A percentile compares a stretch with the other conserved stretches of the same genome.
These are phyloP conservation scores for Aspiorhynchus laticeps DNA, from an alignment of 2,113 vertebrate species.

Conservation along the genomic window DNA sequence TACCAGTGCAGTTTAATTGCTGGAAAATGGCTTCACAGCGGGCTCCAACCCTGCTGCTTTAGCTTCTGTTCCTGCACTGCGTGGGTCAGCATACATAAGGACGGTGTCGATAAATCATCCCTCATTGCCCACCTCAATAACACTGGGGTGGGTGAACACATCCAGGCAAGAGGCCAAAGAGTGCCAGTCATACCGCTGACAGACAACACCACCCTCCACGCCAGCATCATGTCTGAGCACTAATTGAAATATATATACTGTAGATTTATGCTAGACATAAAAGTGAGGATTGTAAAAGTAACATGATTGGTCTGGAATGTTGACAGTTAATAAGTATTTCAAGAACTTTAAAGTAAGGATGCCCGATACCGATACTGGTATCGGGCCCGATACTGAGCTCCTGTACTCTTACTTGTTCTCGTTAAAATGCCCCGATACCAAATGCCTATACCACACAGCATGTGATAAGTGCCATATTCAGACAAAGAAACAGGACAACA, in stretches of 20 bases:
- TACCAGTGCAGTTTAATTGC: slow-evolving; percentile 52
- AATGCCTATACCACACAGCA: too few relatives aligned
- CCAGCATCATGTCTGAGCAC: slow-evolving; percentile 49
- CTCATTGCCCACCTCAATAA: slow-evolving; percentile 49
- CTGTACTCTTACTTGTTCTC: too few relatives aligned
- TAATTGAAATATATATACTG: slow-evolving; percentile 52
- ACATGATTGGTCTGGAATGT: neutral
- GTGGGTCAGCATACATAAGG: slow-evolving; percentile 54
- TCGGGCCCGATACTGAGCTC: too few relatives aligned
- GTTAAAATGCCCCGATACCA: too few relatives aligned
- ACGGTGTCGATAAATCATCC: slow-evolving; percentile 59
- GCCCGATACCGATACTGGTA: too few relatives aligned
- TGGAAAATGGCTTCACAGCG: slow-evolving; percentile 45
- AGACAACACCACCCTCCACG: slow-evolving; percentile 58
- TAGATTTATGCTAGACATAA: slow-evolving; percentile 29
- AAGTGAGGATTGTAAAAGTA: slow-evolving; percentile 23
- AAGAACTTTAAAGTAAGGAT: neutral
- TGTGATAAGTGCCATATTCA: too few relatives aligned
- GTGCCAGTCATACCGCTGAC: slow-evolving; percentile 56
- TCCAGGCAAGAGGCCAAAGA: slow-evolving; percentile 62
- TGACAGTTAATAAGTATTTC: neutral
- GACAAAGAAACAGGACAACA: too few relatives aligned
- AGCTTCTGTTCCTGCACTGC: slow-evolving; percentile 37
- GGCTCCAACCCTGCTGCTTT: slow-evolving; percentile 23
- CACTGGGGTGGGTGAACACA: slow-evolving; percentile 55